Evolutionary conservation across 2,888 invertebrate genomes (phyloP).

Genomic region (Caenorhabditis sp.): DNA sequence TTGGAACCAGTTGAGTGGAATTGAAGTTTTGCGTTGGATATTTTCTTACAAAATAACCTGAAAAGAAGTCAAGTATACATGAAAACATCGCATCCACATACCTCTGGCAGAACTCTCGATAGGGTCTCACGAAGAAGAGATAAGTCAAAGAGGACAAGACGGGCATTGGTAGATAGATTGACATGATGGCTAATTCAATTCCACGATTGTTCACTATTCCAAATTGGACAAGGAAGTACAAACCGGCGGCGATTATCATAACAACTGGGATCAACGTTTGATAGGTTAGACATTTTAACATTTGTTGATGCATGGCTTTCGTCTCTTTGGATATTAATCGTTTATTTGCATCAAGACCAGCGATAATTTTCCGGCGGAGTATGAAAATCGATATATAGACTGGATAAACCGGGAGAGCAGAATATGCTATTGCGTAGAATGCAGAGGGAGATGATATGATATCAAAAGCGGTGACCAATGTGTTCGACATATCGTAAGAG

Average conservation of each 20-base stretch:
- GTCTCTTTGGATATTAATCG: not conserved
- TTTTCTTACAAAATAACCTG: not conserved
- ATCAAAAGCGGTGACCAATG: not conserved
- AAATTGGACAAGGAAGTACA: not conserved
- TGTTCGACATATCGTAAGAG: not conserved
- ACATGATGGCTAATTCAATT: not conserved
- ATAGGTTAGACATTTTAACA: not conserved
- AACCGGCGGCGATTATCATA: not conserved
- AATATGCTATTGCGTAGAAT: not conserved
- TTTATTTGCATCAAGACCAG: not conserved
- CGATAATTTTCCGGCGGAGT: not conserved
- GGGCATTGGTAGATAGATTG: not conserved
- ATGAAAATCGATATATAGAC: not conserved
- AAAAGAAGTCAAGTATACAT: too few species aligned
- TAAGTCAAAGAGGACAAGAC: not conserved
- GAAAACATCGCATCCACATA: too few species aligned
- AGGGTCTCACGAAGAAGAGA: not conserved
- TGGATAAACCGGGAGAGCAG: not conserved
- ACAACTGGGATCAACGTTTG: not conserved
- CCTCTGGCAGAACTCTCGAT: not conserved
- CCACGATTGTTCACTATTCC: not conserved
- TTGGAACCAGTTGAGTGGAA: too few species aligned
- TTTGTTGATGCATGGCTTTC: not conserved
- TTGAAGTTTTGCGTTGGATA: too few species aligned
- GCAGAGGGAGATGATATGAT: not conserved